These are phyloP conservation scores for Hormaphis cornu DNA, from an alignment of 1,140 invertebrate genomes.

Conservation along the genomic window DNA sequence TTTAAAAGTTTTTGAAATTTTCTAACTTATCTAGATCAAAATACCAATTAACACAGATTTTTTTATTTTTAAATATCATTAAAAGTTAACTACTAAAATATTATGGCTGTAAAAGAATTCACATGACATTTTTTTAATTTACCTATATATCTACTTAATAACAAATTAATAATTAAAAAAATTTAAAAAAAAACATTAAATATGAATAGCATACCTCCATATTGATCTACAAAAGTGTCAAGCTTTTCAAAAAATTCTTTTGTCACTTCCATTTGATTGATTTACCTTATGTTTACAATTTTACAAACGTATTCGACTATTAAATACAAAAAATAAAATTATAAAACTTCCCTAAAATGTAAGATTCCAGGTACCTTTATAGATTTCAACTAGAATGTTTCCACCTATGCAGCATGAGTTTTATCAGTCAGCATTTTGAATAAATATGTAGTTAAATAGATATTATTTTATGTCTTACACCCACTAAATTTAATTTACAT, in stretches of 20 bases:
- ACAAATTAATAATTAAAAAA: neutral
- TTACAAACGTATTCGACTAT: neutral
- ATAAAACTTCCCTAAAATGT: neutral
- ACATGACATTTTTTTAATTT: too few species aligned
- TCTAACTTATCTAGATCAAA: too few species aligned
- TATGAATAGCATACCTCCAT: constrained; percentile 10
- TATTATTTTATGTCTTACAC: neutral
- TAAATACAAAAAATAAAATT: neutral
- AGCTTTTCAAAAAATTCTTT: constrained; percentile 24
- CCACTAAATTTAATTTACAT: neutral
- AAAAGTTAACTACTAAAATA: too few species aligned
- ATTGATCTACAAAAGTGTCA: constrained; percentile 17
- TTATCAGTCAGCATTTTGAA: neutral
- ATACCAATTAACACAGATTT: too few species aligned
- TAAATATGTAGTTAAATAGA: constrained; percentile 8
- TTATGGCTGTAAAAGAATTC: too few species aligned
- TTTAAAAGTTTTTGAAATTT: too few species aligned
- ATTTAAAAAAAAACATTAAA: neutral
- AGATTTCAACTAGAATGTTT: neutral
- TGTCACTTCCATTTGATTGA: neutral
- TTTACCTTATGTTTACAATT: neutral
- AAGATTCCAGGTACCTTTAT: neutral
- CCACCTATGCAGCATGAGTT: neutral
- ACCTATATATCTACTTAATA: too few species aligned
- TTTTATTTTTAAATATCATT: too few species aligned